Evolutionary conservation across 1,140 invertebrate species (phyloP), one percentile per base, ranked within the genome.

Genomic region (Solenopsis fugax): DNA sequence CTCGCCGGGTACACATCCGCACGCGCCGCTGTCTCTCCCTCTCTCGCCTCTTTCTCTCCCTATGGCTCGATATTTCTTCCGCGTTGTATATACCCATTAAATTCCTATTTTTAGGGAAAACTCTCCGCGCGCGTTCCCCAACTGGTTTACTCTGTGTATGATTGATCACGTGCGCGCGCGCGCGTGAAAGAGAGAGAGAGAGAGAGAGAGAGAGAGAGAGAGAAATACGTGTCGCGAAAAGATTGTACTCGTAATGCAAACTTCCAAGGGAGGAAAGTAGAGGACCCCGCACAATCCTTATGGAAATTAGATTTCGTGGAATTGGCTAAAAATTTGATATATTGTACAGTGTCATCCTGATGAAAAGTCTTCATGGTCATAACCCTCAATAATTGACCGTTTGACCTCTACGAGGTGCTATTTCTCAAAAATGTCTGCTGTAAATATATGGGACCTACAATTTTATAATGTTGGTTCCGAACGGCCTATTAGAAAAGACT

Each of bases 1-100:
- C 67, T 71, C 65, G 29, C 45, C 24, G 21, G 37, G 37, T 82
- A 82, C 65, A 82, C 78, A 82, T 58, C 24, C 67, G 41, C 67
- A 29, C 37, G 52, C 65, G 50, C 62, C 24, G 24, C 34, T 37
- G 10, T 24, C 50, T 54, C 10, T 77, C 41, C 29, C 24, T 77
- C 18, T 37, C 29, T 77, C 37, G 4, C 21, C 6, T 50, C n/a
- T n/a, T n/a, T 37, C 24, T 72, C 18, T 81, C 52, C 52, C 67
- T 10, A 2, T 34, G 34, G 77, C 37, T 60, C 67, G 24, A 73
- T 73, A 82, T 64, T 48, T 73, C 67, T 73, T 82, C 13, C 52
- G 21, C n/a, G 7, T 58, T 72, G 16, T 72, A 56, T 18, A 48
- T 29, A 81, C 5, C 65, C 41, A 72, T 82, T 73, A 73, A 82